phyloP scores from a whole-genome alignment of 2,113 vertebrate species.

The Gallinago undulata region DNA sequence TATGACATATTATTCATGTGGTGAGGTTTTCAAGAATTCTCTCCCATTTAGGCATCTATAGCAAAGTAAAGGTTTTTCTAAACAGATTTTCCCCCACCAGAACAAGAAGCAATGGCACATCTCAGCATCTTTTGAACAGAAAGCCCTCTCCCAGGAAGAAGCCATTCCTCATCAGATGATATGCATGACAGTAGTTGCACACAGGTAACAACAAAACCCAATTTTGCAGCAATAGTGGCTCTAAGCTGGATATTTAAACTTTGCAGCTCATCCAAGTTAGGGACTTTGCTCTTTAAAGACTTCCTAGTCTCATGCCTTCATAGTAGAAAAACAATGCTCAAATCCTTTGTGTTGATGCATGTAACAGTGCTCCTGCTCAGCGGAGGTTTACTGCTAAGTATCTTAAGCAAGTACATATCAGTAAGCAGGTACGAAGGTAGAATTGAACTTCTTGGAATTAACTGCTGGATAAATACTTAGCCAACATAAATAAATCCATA shows the following conservation, averaged over 20 bases:
- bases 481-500: background rate
- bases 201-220: background rate
- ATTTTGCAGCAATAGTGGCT: background rate
- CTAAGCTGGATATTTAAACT: background rate
- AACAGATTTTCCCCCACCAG: background rate
- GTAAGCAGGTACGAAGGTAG: background rate
- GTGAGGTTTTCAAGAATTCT: background rate
- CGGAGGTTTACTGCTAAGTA: background rate
- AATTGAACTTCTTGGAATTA: background rate
- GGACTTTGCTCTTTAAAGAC: background rate
- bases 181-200: background rate
- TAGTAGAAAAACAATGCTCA: background rate
- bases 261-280: background rate
- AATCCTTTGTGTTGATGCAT: background rate
- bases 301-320: background rate
- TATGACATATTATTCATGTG: background rate
- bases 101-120: background rate
- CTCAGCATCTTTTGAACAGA: background rate
- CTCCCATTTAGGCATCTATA: background rate
- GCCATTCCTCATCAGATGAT: background rate
- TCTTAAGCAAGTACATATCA: background rate
- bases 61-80: background rate
- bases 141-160: background rate
- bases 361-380: background rate
- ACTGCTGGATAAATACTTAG: background rate